phyloP scores from a whole-genome alignment of 2,888 invertebrate species.

The Aricia artaxerxes region DNA sequence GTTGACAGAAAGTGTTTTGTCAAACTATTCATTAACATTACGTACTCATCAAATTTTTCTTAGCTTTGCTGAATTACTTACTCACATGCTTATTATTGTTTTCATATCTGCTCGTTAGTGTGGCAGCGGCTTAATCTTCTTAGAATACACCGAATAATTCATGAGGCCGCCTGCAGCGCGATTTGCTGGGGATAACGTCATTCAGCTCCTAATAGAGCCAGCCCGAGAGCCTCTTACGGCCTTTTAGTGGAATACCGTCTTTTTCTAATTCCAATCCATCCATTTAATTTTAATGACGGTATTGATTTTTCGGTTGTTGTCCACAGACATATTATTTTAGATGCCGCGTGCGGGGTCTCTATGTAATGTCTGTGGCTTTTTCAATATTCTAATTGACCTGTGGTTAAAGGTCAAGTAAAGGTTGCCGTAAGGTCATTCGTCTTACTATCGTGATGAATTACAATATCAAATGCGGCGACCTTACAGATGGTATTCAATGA shows the following conservation, averaged over 20 bases:
- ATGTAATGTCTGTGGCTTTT: background rate
- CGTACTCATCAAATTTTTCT: background rate
- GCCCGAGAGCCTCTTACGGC: constrained; percentile 25
- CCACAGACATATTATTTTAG: background rate
- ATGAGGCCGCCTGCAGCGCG: constrained; percentile 43
- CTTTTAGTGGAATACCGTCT: constrained; percentile 2
- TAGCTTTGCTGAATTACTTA: background rate
- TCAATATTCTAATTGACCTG: background rate
- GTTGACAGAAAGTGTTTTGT: no score
- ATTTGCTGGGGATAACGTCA: constrained; percentile 29
- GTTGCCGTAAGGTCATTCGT: background rate
- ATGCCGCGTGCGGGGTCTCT: background rate
- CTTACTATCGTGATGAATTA: constrained; percentile 3
- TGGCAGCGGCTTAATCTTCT: constrained; percentile 42
- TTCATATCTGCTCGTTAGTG: background rate
- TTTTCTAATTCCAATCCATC: constrained; percentile 15
- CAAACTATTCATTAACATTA: no score
- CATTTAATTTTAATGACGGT: constrained; percentile 9
- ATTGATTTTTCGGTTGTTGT: constrained; percentile 1
- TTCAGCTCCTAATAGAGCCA: constrained; percentile 27
- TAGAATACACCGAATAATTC: constrained; percentile 50
- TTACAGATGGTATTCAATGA: background rate
- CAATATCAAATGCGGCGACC: background rate
- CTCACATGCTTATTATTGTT: background rate
- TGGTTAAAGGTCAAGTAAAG: background rate